Percentiles rank a stretch among this genome's conserved stretches.
Evolutionary conservation across 2,113 vertebrate genomes (phyloP).

Genomic region (Mungos mungo): DNA sequence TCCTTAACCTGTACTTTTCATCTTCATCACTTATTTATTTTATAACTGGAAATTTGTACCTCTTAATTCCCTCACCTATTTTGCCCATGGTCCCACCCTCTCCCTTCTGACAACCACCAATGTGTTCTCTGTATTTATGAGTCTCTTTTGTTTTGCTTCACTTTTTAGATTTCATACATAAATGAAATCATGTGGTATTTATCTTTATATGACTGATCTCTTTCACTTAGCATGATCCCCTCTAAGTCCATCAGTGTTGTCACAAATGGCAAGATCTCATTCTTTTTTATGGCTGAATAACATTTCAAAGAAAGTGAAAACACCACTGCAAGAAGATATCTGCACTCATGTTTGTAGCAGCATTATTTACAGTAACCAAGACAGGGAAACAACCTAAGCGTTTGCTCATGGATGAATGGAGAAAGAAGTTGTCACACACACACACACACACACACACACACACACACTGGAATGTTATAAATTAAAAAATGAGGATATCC

Average conservation of each 20-base stretch:
- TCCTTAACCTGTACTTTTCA: not conserved
- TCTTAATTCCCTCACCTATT: not conserved
- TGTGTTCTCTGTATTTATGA: not conserved
- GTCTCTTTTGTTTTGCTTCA: not conserved
- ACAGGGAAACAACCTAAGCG: not conserved
- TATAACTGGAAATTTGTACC: not conserved
- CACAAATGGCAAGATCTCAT: not conserved
- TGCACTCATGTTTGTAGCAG: not conserved
- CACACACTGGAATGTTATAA: not conserved
- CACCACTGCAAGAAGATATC: not conserved
- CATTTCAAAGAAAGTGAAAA: not conserved
- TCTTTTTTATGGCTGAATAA: not conserved
- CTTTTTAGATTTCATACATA: not conserved
- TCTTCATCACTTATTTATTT: not conserved
- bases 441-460: not conserved
- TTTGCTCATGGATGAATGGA: not conserved
- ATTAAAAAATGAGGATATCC: not conserved
- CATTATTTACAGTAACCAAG: not conserved
- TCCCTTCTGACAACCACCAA: not conserved
- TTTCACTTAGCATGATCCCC: not conserved
- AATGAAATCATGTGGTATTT: not conserved
- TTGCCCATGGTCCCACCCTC: not conserved
- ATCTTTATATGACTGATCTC: not conserved
- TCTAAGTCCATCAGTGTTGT: not conserved
- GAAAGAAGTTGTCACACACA: not conserved